phyloP scores from a whole-genome alignment of 2,888 invertebrate genomes.

The Monopis laevigella region DNA sequence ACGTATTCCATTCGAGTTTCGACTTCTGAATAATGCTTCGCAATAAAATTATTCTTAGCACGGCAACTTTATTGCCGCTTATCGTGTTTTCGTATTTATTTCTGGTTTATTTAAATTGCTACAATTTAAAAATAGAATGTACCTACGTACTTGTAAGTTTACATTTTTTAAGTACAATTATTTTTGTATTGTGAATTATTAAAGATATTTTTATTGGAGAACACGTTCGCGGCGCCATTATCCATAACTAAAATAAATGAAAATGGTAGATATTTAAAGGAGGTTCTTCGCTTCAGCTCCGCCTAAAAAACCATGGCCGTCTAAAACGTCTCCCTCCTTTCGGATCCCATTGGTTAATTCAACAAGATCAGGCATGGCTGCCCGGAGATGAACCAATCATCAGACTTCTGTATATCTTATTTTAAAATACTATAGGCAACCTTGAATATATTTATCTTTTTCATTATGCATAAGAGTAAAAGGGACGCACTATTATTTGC shows the following conservation, averaged over 20 bases:
- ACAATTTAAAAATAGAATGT: too few species aligned
- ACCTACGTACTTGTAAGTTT: too few species aligned
- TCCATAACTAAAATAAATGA: constrained; percentile 61
- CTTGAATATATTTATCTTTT: constrained; percentile 39
- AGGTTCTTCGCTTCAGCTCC: constrained; percentile 48
- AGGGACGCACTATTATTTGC: constrained; percentile 26
- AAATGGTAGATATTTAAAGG: constrained; percentile 63
- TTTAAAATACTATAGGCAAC: constrained; percentile 36
- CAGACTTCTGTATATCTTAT: constrained; percentile 36
- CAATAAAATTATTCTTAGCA: too few species aligned
- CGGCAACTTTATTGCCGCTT: too few species aligned
- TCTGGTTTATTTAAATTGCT: too few species aligned
- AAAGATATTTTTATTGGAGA: constrained; percentile 19
- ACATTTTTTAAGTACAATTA: too few species aligned
- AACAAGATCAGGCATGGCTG: constrained; percentile 37
- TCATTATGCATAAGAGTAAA: constrained; percentile 39
- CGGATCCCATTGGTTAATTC: constrained; percentile 43
- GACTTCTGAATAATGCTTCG: too few species aligned
- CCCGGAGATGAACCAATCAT: constrained; percentile 50
- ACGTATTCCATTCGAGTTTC: too few species aligned
- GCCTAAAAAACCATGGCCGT: constrained; percentile 60
- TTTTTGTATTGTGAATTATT: not conserved
- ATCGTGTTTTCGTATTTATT: too few species aligned
- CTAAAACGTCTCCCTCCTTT: constrained; percentile 34
- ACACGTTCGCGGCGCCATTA: constrained; percentile 53